A percentile compares a stretch with the other conserved stretches of the same genome.
Conservation (phyloP, 1,140 invertebrate genomes). For the Drosophila suzukii region DNA sequence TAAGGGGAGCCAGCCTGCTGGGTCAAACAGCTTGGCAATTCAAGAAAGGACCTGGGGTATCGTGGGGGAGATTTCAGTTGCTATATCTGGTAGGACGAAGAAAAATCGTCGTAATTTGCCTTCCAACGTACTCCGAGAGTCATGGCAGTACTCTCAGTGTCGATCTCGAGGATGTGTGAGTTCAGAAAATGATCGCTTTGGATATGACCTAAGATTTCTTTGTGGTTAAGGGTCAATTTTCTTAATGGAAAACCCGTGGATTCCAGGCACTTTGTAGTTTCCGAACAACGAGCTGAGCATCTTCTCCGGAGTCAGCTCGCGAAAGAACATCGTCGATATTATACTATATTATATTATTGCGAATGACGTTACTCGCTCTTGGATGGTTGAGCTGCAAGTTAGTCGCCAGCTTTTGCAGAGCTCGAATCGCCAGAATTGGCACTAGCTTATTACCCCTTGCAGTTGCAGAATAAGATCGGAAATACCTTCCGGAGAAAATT, state of each 20-base stretch:
- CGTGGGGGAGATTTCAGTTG: not conserved
- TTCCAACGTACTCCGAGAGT: not conserved
- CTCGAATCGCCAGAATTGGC: not conserved
- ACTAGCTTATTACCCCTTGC: too few relatives aligned
- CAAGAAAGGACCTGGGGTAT: too few relatives aligned
- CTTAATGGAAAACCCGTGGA: not conserved
- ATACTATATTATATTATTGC: too few relatives aligned
- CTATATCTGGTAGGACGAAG: not conserved
- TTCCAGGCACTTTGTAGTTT: not conserved
- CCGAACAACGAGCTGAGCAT: not conserved
- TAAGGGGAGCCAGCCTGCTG: too few relatives aligned
- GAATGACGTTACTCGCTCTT: not conserved
- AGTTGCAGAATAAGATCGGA: too few relatives aligned
- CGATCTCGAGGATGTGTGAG: not conserved
- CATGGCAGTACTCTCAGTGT: not conserved
- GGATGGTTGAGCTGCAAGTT: not conserved
- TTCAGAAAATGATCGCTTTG: not conserved
- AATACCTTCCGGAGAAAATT: too few relatives aligned
- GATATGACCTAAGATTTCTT: not conserved
- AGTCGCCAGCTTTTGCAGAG: too few relatives aligned
- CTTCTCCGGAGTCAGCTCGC: not conserved
- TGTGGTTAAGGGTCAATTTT: not conserved
- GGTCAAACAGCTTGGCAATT: not conserved
- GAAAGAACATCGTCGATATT: not conserved
- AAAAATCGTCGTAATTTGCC: not conserved